Percentiles rank a stretch among this genome's conserved stretches.
Conservation (phyloP, 2,797 vertebrate genomes). For the Arctocebus calabarensis region DNA sequence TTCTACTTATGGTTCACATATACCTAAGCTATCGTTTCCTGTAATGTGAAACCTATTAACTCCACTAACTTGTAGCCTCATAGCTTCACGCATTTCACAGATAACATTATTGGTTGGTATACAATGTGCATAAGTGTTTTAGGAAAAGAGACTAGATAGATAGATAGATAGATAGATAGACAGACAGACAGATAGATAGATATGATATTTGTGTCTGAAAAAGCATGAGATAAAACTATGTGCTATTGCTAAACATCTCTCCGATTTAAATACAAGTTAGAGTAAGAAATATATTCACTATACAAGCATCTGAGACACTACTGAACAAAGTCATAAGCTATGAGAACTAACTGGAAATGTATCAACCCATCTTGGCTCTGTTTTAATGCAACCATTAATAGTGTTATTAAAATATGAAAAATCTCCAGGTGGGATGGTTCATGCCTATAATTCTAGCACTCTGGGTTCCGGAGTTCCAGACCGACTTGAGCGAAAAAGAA, state of each 20-base stretch:
- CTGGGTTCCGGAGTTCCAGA: too few species aligned
- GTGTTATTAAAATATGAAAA: constrained; percentile 30
- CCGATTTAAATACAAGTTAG: not conserved
- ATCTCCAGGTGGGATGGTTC: not conserved
- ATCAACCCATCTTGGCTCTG: not conserved
- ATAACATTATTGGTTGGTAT: not conserved
- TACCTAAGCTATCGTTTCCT: not conserved
- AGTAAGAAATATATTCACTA: not conserved
- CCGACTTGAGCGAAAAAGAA: too few species aligned
- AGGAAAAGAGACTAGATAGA: not conserved
- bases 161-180: not conserved
- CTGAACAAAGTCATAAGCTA: not conserved
- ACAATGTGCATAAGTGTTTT: not conserved
- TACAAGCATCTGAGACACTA: not conserved
- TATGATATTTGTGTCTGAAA: not conserved
- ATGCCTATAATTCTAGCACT: too few species aligned
- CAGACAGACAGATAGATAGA: not conserved
- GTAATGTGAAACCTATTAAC: not conserved
- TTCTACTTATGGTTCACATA: not conserved
- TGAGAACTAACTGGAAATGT: not conserved
- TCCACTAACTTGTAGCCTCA: not conserved
- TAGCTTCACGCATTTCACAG: not conserved
- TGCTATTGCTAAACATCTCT: not conserved
- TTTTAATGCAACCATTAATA: not conserved
- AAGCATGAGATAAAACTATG: not conserved